Evolutionary conservation across 2,113 vertebrate genomes (phyloP), one percentile per base, ranked within the genome.

Genomic region (Oostethus manadensis): DNA sequence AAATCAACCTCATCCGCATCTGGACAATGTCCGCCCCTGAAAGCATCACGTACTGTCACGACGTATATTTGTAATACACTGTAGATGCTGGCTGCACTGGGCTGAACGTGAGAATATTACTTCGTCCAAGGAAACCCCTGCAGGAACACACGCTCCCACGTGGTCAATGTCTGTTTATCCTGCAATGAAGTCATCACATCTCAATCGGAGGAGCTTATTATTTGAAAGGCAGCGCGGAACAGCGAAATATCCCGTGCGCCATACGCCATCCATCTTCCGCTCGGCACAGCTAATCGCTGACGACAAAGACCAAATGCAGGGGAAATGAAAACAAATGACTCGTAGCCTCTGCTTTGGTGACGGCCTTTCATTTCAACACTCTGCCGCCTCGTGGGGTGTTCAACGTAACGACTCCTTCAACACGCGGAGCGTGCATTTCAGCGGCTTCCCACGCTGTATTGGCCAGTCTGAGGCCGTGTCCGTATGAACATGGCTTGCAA

Each of bases 1-100:
- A 76, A 75, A 82, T 83, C 75, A 70, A 64, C 50, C 73, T 77
- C 60, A 73, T 86, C 77, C 72, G 66, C 60, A 78, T 78, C 74
- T 77, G 69, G 75, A 69, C 77, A 78, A 71, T 78, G 80, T 78
- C 81, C 73, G 3, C 56, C 11, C 38, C 4, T 45, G 22, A 43
- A 21, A 23, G 6, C 56, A 13, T 46, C 20, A 16, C 23, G 56
- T 45, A 18, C 45, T 21, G 17, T 58, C 20, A 44, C 43, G 10
- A 57, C 42, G 15, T 17, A 57, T n/a, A 48, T 48, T 48, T 18
- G 17, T 48, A 10, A 48, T 21, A 48, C 4, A n/a, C n/a, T n/a
- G n/a, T n/a, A 48, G 20, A 48, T 14, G n/a, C 38, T 42, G 38
- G 13, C 38, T 42, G 51, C 35, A n/a, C 33, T 40, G 35, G 8